Conservation (phyloP, 2,113 vertebrate species). For the Plestiodon gilberti region DNA sequence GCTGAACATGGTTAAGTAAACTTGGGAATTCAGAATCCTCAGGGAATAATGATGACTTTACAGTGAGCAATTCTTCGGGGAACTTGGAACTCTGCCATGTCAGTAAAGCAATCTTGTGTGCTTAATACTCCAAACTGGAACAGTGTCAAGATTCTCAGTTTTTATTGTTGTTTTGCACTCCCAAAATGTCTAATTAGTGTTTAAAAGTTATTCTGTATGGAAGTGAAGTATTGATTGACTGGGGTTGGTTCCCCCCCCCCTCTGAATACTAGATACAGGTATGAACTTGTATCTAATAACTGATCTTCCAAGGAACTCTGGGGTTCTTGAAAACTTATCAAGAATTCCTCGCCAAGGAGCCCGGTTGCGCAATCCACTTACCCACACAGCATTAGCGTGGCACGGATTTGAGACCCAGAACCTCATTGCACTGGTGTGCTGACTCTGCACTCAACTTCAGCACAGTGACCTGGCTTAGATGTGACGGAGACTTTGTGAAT, state of each 20-base stretch:
- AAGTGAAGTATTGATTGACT: too few species aligned
- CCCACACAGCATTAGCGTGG: background rate
- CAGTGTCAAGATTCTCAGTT: too few species aligned
- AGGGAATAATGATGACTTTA: background rate
- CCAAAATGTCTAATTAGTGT: too few species aligned
- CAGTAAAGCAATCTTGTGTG: too few species aligned
- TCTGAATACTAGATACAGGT: background rate
- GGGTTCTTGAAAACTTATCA: background rate
- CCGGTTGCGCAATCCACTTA: background rate
- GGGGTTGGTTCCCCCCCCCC: too few species aligned
- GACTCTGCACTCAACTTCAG: too few species aligned
- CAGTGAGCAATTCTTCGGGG: background rate
- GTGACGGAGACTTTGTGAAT: background rate
- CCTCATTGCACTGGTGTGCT: background rate
- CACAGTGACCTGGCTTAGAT: background rate
- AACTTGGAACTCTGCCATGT: too few species aligned
- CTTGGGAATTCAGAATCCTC: background rate
- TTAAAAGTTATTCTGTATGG: too few species aligned
- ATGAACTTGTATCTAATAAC: background rate
- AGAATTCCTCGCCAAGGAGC: background rate
- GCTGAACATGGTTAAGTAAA: background rate
- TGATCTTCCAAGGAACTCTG: background rate
- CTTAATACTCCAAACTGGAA: too few species aligned
- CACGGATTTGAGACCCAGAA: background rate
- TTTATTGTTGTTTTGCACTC: too few species aligned